phyloP scores from a whole-genome alignment of 2,888 invertebrate species.

The Gandaritis pyraliata region DNA sequence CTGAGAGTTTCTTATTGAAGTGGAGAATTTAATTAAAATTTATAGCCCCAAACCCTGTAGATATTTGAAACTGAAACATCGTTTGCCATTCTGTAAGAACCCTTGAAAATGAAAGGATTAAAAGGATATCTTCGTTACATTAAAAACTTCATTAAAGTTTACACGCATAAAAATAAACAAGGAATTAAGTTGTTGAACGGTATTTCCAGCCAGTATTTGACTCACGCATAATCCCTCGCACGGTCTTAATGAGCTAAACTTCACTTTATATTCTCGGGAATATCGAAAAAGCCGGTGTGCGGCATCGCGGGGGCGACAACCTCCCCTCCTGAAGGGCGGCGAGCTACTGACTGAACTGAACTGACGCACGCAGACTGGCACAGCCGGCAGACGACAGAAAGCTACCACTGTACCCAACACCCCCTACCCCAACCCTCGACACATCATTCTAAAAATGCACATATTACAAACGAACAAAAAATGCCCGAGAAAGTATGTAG shows the following conservation, averaged over 20 bases:
- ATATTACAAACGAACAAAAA: slow-evolving; percentile 69
- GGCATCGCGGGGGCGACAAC: slow-evolving; percentile 63
- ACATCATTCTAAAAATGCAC: slow-evolving; percentile 71
- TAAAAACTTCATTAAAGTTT: slow-evolving; percentile 33
- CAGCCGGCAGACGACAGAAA: slow-evolving; percentile 59
- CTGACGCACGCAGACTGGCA: slow-evolving; percentile 55
- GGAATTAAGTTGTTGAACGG: slow-evolving; percentile 26
- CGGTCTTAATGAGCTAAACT: slow-evolving; percentile 55
- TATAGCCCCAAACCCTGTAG: slow-evolving; percentile 2
- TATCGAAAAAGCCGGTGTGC: slow-evolving; percentile 53
- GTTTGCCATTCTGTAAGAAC: slow-evolving; percentile 32
- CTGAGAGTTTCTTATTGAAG: slow-evolving; percentile 24
- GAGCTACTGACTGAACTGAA: slow-evolving; percentile 61
- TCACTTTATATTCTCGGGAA: slow-evolving; percentile 59
- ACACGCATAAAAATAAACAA: slow-evolving; percentile 19
- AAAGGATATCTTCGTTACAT: slow-evolving; percentile 35
- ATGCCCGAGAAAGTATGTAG: slow-evolving; percentile 63
- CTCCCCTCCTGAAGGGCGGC: slow-evolving; percentile 66
- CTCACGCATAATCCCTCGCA: slow-evolving; percentile 54
- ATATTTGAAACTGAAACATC: slow-evolving; percentile 15
- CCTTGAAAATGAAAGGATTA: slow-evolving; percentile 31
- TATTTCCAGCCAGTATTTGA: slow-evolving; percentile 54
- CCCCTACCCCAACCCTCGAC: slow-evolving; percentile 63
- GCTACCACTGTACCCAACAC: slow-evolving; percentile 59
- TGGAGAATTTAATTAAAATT: slow-evolving; percentile 33